Evolutionary conservation across 2,888 invertebrate genomes (phyloP), one percentile per base, ranked within the genome.

Genomic region (Seira sanloemensis): DNA sequence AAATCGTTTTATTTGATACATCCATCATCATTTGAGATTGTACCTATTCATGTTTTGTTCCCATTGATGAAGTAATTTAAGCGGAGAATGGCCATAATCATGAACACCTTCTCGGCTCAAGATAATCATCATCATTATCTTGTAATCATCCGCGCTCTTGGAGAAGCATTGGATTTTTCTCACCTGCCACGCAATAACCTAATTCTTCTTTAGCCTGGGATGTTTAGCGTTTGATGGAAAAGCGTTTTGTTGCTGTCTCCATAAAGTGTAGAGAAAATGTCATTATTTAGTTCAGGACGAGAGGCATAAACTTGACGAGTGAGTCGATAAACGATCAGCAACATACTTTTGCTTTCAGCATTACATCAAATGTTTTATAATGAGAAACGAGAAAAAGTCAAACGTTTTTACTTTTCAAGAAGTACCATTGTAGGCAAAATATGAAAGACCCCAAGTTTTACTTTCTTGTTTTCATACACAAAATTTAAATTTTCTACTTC

Each of bases 111-210:
- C n/a, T n/a, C 72, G 68, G 82, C 77, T 68, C 67, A 21, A 72
- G 72, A 82, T 82, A 82, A 82, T 82, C 72, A 82, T 77, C 68
- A 77, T 82, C 82, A 82, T 82, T 82, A 82, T 82, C 77, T 18
- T 73, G 82, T 82, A 82, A 77, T 82, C 82, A 82, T 67, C 77
- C 73, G 65, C 72, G 72, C 82, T 72, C n/a, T 24, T 69, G 58
- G 72, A 65, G 77, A 66, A 73, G n/a, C n/a, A 77, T 82, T 76
- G 77, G 77, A 82, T 82, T 82, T 77, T 82, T 82, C 82, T 82
- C 82, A 82, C 82, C 82, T 82, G 77, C 72, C 67, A 74, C 54
- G 73, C 54, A 19, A 67, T 72, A 66, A 75, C 16, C 67, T 21
- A 12, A 25, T 66, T 25, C 24, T 25, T 24, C 54, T 62, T 74